These are phyloP conservation scores for Bombus picipes DNA, from an alignment of 1,140 invertebrate genomes.

Conservation along the genomic window DNA sequence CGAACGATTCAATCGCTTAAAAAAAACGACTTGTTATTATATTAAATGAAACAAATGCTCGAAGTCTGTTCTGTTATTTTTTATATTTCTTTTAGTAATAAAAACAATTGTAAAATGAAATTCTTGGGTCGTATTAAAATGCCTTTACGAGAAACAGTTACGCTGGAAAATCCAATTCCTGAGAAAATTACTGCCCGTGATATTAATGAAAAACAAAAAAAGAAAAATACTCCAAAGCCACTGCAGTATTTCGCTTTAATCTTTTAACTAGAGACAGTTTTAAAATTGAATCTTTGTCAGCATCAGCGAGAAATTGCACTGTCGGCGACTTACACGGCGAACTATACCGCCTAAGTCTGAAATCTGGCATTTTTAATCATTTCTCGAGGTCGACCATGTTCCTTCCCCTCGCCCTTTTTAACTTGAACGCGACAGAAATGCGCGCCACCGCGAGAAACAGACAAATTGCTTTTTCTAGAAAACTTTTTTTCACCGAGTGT, in stretches of 20 bases:
- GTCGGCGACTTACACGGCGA: background rate
- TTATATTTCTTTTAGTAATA: too few species aligned
- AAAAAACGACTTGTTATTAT: background rate
- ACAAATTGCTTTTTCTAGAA: slow-evolving; percentile 18
- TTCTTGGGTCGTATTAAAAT: background rate
- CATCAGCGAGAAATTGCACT: background rate
- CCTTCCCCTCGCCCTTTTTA: background rate
- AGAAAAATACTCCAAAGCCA: too few species aligned
- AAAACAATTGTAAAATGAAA: background rate
- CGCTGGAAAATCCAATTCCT: too few species aligned
- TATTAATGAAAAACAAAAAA: too few species aligned
- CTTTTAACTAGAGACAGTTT: background rate
- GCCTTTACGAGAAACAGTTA: background rate
- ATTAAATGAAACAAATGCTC: background rate
- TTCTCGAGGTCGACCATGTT: background rate
- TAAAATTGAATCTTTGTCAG: background rate
- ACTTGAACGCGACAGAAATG: background rate
- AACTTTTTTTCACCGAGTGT: slow-evolving; percentile 19
- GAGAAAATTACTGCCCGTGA: too few species aligned
- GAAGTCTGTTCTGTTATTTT: too few species aligned
- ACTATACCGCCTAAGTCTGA: background rate
- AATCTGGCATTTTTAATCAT: background rate
- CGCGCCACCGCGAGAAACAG: background rate
- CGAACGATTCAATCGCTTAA: background rate
- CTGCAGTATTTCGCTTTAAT: too few species aligned